Conservation (phyloP, 1,140 invertebrate species). For the Physella acuta region DNA sequence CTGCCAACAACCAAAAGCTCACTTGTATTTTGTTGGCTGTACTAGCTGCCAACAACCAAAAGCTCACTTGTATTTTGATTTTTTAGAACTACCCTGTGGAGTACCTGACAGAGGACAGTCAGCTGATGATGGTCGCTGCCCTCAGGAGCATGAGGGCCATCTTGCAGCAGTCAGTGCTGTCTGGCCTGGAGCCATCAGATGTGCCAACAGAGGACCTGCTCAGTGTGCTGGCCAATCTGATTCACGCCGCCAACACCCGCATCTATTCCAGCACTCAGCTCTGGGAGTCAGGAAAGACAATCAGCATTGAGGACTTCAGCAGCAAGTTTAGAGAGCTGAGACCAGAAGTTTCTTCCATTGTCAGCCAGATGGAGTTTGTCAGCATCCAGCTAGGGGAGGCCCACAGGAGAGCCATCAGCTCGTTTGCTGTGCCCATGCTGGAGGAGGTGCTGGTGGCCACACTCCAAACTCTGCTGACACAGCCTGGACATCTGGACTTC, state of each 20-base stretch:
- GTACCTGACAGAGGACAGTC: constrained; percentile 35
- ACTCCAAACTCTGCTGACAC: constrained; percentile 31
- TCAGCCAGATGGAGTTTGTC: constrained; percentile 11
- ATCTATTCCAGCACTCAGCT: constrained; percentile 3
- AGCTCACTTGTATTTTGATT: not conserved
- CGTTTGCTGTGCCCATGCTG: constrained; percentile 25
- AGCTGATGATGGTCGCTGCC: constrained; percentile 24
- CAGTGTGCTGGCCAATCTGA: constrained; percentile 32
- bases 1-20: too few species aligned
- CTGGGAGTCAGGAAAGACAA: constrained; percentile 13
- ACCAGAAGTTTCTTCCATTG: constrained; percentile 4
- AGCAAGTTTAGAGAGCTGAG: constrained; percentile 13
- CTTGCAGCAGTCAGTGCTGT: constrained; percentile 28
- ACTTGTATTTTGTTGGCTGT: too few species aligned
- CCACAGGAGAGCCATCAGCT: constrained; percentile 31
- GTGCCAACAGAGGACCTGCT: constrained; percentile 33
- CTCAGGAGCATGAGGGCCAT: constrained; percentile 30
- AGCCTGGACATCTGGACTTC: constrained; percentile 28
- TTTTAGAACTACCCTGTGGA: constrained; percentile 40
- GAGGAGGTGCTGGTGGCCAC: constrained; percentile 33
- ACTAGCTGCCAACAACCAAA: too few species aligned
- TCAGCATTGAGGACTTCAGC: constrained; percentile 21
- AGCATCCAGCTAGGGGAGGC: constrained; percentile 4
- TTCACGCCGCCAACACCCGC: constrained; percentile 34
- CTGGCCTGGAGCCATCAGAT: constrained; percentile 33